Conservation (phyloP, 2,797 vertebrate genomes). For the Hydrophis major region DNA sequence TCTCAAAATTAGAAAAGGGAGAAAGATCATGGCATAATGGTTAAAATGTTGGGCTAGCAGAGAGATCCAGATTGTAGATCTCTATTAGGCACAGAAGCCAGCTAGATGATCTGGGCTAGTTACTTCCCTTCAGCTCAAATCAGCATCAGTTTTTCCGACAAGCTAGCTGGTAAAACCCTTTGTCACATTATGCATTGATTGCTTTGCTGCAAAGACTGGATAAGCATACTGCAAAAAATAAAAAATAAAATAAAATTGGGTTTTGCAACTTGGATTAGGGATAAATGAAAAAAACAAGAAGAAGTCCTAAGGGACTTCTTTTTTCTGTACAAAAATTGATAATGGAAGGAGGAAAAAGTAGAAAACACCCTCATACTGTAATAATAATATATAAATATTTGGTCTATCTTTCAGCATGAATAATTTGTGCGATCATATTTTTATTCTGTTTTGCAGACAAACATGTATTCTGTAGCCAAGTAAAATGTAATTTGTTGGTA, state of each 20-base stretch:
- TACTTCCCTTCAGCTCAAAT: not conserved
- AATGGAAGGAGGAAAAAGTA: constrained; percentile 11
- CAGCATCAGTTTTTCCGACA: not conserved
- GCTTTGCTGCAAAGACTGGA: not conserved
- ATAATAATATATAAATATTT: not conserved
- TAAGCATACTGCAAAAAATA: not conserved
- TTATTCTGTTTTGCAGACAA: not conserved
- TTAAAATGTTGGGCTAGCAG: not conserved
- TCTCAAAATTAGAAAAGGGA: not conserved
- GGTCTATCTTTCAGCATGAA: not conserved
- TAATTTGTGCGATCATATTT: constrained; percentile 19
- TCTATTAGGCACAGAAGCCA: not conserved
- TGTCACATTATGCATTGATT: not conserved
- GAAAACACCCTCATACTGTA: not conserved
- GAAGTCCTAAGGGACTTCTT: too few relatives aligned
- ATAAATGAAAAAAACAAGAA: not conserved
- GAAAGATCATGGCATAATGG: not conserved
- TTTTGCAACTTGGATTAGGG: not conserved
- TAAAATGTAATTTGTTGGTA: constrained; percentile 11
- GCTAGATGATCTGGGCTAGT: not conserved
- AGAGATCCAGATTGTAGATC: not conserved
- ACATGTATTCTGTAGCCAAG: not conserved
- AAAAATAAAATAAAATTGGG: not conserved
- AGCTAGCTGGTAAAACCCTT: not conserved
- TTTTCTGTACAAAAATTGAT: not conserved